Evolutionary conservation across 2,113 vertebrate species (phyloP).

Genomic region (Vicugna pacos): DNA sequence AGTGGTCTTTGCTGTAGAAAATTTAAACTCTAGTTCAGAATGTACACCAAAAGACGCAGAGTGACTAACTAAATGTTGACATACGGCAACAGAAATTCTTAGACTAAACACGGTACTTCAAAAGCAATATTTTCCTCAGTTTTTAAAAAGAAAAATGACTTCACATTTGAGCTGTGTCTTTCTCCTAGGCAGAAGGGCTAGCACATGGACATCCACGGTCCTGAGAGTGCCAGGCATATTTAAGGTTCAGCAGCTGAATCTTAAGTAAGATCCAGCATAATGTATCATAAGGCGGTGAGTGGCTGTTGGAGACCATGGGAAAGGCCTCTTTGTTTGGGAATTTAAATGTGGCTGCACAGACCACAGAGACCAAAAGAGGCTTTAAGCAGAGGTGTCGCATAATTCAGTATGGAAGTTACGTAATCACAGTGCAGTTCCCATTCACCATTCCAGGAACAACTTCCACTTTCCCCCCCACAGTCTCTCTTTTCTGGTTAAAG

Average conservation of each 20-base stretch:
- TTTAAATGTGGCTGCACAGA: constrained; percentile 1
- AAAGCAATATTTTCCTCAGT: not conserved
- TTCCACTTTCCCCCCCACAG: not conserved
- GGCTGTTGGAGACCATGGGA: not conserved
- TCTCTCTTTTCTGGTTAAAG: not conserved
- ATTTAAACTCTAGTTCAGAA: not conserved
- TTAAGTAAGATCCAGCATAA: not conserved
- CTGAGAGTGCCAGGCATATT: not conserved
- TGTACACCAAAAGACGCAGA: not conserved
- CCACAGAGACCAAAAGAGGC: not conserved
- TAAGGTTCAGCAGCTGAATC: not conserved
- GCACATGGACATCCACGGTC: not conserved
- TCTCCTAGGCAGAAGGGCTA: not conserved
- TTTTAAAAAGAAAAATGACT: not conserved
- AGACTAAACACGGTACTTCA: not conserved
- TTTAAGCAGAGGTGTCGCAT: not conserved
- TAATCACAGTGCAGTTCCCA: not conserved
- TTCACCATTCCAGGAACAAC: not conserved
- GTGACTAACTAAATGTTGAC: not conserved
- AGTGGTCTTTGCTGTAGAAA: not conserved
- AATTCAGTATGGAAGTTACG: not conserved
- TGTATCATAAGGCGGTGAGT: not conserved
- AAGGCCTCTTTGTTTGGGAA: not conserved
- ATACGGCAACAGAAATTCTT: not conserved
- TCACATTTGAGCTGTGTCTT: not conserved